A percentile compares a stretch with the other conserved stretches of the same genome.
phyloP scores from a whole-genome alignment of 2,113 vertebrate species.

The Oncorhynchus nerka region DNA sequence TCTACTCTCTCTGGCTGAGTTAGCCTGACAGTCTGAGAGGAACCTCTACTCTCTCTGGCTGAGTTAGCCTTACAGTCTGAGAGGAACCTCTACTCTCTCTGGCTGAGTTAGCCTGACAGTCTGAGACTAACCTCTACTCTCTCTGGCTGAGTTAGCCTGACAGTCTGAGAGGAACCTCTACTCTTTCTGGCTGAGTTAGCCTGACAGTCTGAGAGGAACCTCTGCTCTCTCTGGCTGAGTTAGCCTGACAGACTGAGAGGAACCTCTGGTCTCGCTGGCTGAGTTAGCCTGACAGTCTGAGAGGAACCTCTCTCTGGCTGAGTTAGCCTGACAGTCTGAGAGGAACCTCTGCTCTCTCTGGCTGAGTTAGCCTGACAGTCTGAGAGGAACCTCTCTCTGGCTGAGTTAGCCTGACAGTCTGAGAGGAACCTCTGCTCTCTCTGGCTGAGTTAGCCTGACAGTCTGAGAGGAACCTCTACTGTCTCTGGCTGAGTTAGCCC shows the following conservation, averaged over 20 bases:
- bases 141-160: background rate
- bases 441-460: conserved; percentile 12
- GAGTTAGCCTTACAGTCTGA: conserved; percentile 6
- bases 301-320: conserved; percentile 20
- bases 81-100: conserved; percentile 29
- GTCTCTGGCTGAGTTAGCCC: conserved; percentile 46
- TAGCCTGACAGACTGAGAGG: conserved; percentile 17
- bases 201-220: conserved; percentile 40
- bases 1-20: conserved; percentile 39
- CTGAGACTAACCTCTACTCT: conserved; percentile 27
- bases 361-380: conserved; percentile 44
- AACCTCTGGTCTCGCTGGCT: conserved; percentile 28
- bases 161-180: conserved; percentile 27
- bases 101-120: conserved; percentile 44
- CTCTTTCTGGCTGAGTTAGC: conserved; percentile 6
- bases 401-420: background rate
- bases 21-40: conserved; percentile 41
- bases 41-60: conserved; percentile 15
- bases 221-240: background rate
- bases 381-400: conserved; percentile 36
- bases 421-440: conserved; percentile 31
- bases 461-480: conserved; percentile 30
- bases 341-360: conserved; percentile 30
- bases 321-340: conserved; percentile 10
- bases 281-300: conserved; percentile 47